Base-by-base conservation (phyloP, 1,140 invertebrate species). In the Hyles euphorbiae region DNA sequence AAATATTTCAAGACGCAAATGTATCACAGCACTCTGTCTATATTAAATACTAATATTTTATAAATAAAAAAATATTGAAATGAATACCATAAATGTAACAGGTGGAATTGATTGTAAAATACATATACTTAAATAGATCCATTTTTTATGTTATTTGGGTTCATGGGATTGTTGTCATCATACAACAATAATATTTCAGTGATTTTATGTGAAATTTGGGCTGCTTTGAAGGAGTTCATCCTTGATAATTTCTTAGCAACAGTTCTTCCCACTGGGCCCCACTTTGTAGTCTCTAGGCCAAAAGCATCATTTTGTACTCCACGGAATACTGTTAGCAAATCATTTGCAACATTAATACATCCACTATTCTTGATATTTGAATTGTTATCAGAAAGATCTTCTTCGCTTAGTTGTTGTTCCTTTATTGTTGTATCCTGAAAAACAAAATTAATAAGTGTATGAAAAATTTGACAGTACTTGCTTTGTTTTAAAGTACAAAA, bases 101-200 rank as follows among this genome's bases (percentile, higher is more conserved):
- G 22, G 22, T 22, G 22, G 8, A 50, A 36, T 40, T 40, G 5
- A 40, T 5, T 40, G 8, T 5, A 40, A 40, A 5, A 40, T 5
- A 40, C 36, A 5, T 40, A 34, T 34, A 32, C n/a, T 46, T 48
- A 44, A 33, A 10, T 32, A 36, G 10, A 51, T 53, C 34, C 54
- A 57, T 8, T 43, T 58, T 83, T 81, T 40, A 80, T 46, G 70
- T 76, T 78, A 72, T 86, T 88, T 32, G 85, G 83, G 72, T 88
- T 86, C 11, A 71, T 51, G 11, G 79, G 73, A 72, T 76, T 86
- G 63, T 79, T 68, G 65, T 67, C 46, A 64, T 88, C 69, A 73
- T 86, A 88, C 3, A 78, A 51, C 33, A 75, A 63, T 43, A 88
- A 67, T 57, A 88, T 75, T 48, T 83, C 74, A 45, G 76, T 74